A percentile compares a stretch with the other conserved stretches of the same genome.
phyloP scores from a whole-genome alignment of 2,113 vertebrate genomes.

The Turdus rufiventris region DNA sequence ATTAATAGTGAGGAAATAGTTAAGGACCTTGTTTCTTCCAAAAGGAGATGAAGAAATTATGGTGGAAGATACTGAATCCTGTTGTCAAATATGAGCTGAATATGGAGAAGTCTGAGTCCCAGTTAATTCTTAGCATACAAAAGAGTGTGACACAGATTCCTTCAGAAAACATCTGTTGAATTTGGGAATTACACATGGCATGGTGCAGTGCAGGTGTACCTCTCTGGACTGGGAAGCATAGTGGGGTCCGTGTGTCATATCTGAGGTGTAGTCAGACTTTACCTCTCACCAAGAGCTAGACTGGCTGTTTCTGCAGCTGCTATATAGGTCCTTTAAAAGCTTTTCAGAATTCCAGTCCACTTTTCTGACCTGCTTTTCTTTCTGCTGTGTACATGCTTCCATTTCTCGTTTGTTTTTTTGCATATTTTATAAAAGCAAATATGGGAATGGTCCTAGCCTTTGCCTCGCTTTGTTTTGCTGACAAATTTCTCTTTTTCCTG shows the following conservation, averaged over 20 bases:
- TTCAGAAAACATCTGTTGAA: not conserved
- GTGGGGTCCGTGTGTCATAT: not conserved
- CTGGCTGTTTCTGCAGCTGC: not conserved
- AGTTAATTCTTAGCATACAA: not conserved
- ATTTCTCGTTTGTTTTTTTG: not conserved
- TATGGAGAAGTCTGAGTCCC: not conserved
- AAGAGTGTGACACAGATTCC: not conserved
- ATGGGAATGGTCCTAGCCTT: not conserved
- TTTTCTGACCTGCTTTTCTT: not conserved
- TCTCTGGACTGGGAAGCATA: rapidly evolving
- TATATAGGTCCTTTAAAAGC: not conserved
- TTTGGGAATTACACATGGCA: not conserved
- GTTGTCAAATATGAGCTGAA: not conserved
- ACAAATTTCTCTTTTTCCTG: not conserved
- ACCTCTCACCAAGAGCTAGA: not conserved
- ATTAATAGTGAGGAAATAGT: not conserved
- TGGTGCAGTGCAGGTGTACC: not conserved
- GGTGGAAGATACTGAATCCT: not conserved
- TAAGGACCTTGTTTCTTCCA: not conserved
- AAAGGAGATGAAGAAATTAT: not conserved
- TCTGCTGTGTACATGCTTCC: not conserved
- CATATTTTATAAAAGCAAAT: not conserved
- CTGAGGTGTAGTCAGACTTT: not conserved
- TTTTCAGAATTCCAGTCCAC: not conserved
- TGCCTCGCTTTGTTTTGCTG: not conserved